phyloP scores from a whole-genome alignment of 2,888 invertebrate species.

The Nephrotoma flavescens region DNA sequence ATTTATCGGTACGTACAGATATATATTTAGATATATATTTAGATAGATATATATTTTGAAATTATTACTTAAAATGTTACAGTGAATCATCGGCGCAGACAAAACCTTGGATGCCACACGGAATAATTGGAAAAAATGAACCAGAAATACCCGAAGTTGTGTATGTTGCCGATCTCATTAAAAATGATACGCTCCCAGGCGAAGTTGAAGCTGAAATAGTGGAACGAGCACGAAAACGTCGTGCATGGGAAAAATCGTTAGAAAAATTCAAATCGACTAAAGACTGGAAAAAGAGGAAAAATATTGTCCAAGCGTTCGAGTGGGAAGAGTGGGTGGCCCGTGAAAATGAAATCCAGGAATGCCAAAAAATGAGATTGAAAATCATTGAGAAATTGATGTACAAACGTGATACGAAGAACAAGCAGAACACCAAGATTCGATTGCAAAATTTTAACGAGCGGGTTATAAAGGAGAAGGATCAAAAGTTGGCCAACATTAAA shows the following conservation, averaged over 20 bases:
- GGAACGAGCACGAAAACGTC: constrained; percentile 50
- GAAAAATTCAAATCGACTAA: constrained; percentile 37
- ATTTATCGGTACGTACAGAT: constrained; percentile 4
- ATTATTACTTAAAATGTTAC: background rate
- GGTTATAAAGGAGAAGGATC: constrained; percentile 37
- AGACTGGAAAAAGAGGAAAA: constrained; percentile 43
- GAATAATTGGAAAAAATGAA: constrained; percentile 15
- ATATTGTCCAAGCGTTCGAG: constrained; percentile 65
- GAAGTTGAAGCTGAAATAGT: constrained; percentile 38
- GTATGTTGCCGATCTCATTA: constrained; percentile 20
- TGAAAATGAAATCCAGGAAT: constrained; percentile 61
- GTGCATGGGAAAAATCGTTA: constrained; percentile 44
- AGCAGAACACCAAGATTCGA: constrained; percentile 32
- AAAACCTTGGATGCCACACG: constrained; percentile 23
- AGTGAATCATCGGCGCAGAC: constrained; percentile 31
- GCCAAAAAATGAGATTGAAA: constrained; percentile 51
- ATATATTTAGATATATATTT: too few relatives aligned
- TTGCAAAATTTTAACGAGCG: constrained; percentile 35
- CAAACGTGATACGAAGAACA: constrained; percentile 37
- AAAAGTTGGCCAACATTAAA: constrained; percentile 36
- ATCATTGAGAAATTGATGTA: constrained; percentile 40
- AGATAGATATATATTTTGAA: background rate
- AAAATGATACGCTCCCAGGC: constrained; percentile 23
- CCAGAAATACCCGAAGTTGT: constrained; percentile 23
- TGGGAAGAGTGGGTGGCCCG: constrained; percentile 70